Conservation (phyloP, 2,888 invertebrate species). For the Eledone cirrhosa region DNA sequence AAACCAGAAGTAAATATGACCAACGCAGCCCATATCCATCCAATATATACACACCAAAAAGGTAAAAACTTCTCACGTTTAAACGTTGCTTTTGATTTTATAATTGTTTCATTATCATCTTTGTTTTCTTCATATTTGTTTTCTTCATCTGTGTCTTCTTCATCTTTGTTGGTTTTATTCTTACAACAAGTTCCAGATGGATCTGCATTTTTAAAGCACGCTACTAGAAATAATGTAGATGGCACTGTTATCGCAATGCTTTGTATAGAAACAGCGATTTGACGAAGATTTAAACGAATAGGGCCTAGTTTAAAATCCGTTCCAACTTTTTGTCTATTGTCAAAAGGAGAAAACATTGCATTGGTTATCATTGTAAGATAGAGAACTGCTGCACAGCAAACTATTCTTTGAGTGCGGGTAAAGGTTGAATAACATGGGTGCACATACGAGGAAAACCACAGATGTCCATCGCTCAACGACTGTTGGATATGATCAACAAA, state of each 20-base stretch:
- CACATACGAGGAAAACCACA: conserved; percentile 9
- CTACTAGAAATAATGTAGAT: conserved; percentile 29
- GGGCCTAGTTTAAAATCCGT: conserved; percentile 35
- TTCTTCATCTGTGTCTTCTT: neutral
- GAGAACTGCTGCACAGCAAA: conserved; percentile 37
- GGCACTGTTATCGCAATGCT: conserved; percentile 30
- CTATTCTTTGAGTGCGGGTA: conserved; percentile 37
- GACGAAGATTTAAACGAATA: conserved; percentile 34
- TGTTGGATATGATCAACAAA: neutral
- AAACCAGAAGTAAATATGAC: conserved; percentile 39
- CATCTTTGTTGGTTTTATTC: neutral
- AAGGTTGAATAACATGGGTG: conserved; percentile 17
- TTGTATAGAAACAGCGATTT: conserved; percentile 33
- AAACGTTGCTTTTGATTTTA: neutral
- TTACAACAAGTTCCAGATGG: conserved; percentile 13
- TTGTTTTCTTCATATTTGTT: neutral
- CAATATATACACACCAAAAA: conserved; percentile 42
- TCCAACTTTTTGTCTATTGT: conserved; percentile 28
- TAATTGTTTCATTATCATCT: neutral
- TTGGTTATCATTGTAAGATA: conserved; percentile 41
- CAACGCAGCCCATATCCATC: conserved; percentile 41
- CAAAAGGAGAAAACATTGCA: conserved; percentile 39
- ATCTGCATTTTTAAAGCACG: conserved; percentile 27
- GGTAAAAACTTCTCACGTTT: conserved; percentile 34
- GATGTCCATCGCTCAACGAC: neutral